A percentile compares a stretch with the other conserved stretches of the same genome.
phyloP scores from a whole-genome alignment of 1,140 invertebrate species.

The Ptiloglossa arizonensis region DNA sequence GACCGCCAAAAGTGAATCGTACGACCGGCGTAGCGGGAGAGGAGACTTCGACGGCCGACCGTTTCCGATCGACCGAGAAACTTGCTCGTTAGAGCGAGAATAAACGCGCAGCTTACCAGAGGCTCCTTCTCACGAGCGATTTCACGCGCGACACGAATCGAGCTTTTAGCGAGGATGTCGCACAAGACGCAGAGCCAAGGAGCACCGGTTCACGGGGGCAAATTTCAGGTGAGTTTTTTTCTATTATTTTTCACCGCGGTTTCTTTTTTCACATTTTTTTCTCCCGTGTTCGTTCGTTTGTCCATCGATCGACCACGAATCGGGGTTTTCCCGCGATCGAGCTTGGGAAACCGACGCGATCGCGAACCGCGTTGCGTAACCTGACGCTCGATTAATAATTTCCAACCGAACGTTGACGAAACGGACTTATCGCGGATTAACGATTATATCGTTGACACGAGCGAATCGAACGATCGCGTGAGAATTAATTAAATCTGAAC shows the following conservation, averaged over 20 bases:
- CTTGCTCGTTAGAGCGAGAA: constrained; percentile 10
- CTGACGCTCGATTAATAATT: constrained; percentile 20
- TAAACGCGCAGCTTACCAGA: constrained; percentile 34
- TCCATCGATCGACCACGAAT: too few species aligned
- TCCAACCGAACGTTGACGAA: constrained; percentile 9
- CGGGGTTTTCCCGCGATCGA: too few species aligned
- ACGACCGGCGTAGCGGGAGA: not conserved
- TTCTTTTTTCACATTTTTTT: constrained; percentile 41
- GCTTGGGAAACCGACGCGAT: too few species aligned
- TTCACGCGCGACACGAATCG: constrained; percentile 9
- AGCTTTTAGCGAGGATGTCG: constrained; percentile 69
- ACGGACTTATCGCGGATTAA: constrained; percentile 19
- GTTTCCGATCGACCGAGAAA: constrained; percentile 31
- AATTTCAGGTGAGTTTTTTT: constrained; percentile 73
- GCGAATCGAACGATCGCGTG: constrained; percentile 1
- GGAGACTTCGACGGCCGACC: not conserved
- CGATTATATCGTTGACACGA: constrained; percentile 9
- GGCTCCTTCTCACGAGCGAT: not conserved
- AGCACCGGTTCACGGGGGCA: constrained; percentile 72
- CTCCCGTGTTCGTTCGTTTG: too few species aligned
- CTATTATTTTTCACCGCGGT: constrained; percentile 12
- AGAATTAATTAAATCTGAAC: constrained; percentile 28
- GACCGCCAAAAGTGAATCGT: constrained; percentile 28
- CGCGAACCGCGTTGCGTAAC: constrained; percentile 22
- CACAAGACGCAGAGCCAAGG: constrained; percentile 70